Evolutionary conservation across 2,888 invertebrate species (phyloP).

Genomic region (Rhabditoides inermis): DNA sequence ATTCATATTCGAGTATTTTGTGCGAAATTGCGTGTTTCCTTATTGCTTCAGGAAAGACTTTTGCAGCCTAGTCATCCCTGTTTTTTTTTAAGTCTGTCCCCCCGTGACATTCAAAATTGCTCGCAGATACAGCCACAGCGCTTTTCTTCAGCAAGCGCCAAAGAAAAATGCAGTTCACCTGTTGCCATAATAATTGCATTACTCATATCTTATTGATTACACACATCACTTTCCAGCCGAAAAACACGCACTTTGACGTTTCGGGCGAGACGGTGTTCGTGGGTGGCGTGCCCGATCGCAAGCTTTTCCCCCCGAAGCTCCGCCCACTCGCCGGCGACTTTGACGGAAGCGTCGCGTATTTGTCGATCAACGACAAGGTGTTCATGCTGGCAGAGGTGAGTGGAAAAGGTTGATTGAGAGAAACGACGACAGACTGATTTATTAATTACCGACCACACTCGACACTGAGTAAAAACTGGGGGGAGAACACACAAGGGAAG

Average conservation of each 20-base stretch:
- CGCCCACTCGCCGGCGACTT: constrained; percentile 17
- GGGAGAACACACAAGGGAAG: too few species aligned
- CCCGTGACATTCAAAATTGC: too few species aligned
- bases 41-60: too few species aligned
- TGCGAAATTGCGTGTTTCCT: constrained; percentile 13
- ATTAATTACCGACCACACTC: background rate
- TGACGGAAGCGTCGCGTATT: constrained; percentile 15
- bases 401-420: constrained; percentile 4
- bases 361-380: constrained; percentile 21
- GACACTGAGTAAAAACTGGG: background rate
- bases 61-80: too few species aligned
- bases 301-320: constrained; percentile 19
- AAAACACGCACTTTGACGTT: constrained; percentile 25
- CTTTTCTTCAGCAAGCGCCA: too few species aligned
- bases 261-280: constrained; percentile 14
- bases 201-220: too few species aligned
- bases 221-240: constrained; percentile 21
- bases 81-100: too few species aligned
- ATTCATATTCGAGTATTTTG: constrained; percentile 20
- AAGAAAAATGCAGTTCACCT: too few species aligned
- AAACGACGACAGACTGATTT: background rate
- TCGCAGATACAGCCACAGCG: too few species aligned
- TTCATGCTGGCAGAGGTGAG: constrained; percentile 13
- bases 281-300: constrained; percentile 16
- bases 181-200: too few species aligned